Evolutionary conservation across 1,140 invertebrate species (phyloP), one percentile per base, ranked within the genome.

Genomic region (Ooceraea biroi): DNA sequence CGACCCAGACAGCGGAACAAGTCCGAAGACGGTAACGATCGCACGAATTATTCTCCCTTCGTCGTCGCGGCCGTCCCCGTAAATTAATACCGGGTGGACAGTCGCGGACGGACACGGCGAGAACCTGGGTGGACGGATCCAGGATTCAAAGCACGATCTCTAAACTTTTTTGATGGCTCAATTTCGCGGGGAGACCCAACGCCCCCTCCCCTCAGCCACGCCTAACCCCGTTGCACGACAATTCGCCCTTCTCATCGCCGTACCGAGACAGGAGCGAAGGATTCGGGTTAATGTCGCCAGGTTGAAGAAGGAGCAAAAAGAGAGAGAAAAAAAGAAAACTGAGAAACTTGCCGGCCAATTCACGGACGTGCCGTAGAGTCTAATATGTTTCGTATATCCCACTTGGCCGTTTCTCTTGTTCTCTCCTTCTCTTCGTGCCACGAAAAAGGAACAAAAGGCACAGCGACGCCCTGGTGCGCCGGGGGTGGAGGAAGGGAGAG

Each of bases 331-430:
- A 63, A 50, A 48, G 12, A 88, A 60, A 57, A 68, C 80, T 69
- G 84, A 87, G 84, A 92, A 93, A 91, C 82, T 93, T 90, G 83
- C 85, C 87, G 84, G 82, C 91, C 76, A 88, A 92, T 92, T 92
- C 91, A 83, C 83, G 90, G 82, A 93, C 91, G 92, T 92, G 91
- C 88, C 88, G 83, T 86, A 91, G 87, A 90, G 88, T 83, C 92
- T 93, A 93, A 93, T 94, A 93, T 86, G 91, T 93, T 92, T 90
- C 90, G 89, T 89, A 90, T 92, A 92, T 93, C 88, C 89, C 72
- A 83, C 85, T 85, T 88, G 83, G 60, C 84, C 73, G 57, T 82
- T 22, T 83, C 46, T 82, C 12, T 66, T 69, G 22, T 82, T 66
- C 78, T 78, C 36, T 73, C 58, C 65, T 71, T 65, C 55, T 63